Conservation (phyloP, 1,140 invertebrate genomes). For the Drosophila pectinifera region DNA sequence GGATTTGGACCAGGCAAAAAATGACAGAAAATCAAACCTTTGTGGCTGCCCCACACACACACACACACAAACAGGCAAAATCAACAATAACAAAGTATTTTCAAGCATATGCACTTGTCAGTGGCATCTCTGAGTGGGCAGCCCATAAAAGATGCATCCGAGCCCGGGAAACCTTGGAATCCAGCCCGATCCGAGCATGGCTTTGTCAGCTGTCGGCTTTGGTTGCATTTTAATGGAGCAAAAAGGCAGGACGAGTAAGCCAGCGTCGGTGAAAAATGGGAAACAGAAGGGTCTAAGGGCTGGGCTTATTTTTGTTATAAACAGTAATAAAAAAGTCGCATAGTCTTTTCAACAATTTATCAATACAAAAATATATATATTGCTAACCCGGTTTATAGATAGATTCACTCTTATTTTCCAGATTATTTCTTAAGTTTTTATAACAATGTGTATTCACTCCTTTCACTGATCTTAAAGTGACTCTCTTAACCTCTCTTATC, state of each 20-base stretch:
- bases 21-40: slow-evolving; percentile 30
- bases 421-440: no score
- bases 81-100: slow-evolving; percentile 46
- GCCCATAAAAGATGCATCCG: slow-evolving; percentile 41
- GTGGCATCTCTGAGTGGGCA: slow-evolving; percentile 43
- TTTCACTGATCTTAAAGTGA: no score
- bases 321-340: no score
- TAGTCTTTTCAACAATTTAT: no score
- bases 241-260: neutral
- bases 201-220: slow-evolving; percentile 43
- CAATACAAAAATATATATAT: no score
- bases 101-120: slow-evolving; percentile 47
- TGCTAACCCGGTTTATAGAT: no score
- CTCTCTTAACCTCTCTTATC: no score
- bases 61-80: neutral
- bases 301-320: no score
- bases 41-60: slow-evolving; percentile 19
- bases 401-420: no score
- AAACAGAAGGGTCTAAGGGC: neutral
- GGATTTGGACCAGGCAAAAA: slow-evolving; percentile 7
- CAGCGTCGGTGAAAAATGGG: neutral
- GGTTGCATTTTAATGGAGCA: slow-evolving; percentile 33
- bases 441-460: no score
- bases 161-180: neutral
- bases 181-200: slow-evolving; percentile 1